Base-by-base conservation (phyloP, 2,797 vertebrate species). In the Macropodus opercularis region DNA sequence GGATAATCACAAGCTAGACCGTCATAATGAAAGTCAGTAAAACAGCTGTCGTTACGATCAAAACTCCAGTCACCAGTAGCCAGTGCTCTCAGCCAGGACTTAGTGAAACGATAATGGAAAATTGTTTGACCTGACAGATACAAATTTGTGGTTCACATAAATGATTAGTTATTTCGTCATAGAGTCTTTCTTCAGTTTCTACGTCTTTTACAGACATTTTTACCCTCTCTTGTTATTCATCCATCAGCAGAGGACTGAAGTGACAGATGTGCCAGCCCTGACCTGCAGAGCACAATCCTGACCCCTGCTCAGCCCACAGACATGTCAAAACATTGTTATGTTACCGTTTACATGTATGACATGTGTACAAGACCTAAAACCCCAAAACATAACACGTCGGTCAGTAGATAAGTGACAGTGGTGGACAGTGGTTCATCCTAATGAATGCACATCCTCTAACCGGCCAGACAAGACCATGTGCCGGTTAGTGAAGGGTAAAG, bases 261-360 rank as follows among this genome's bases (percentile, higher is more conserved):
- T 47, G 71, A 76, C 84, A 86, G 84, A 82, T 86, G 79, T 76
- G 66, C 49, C 58, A 50, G 67, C 12, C 35, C 49, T 75, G 73
- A 84, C 60, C 76, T 69, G 57, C 58, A 36, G 64, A 79, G 76
- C 71, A 63, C 61, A 74, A 72, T 70, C 58, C 63, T 64, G 66
- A 80, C 66, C 78, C 43, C 54, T 38, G 65, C 47, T 77, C 17
- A 22, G 60, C 59, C 44, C 65, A 63, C 59, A 76, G 66, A 1
- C 59, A 68, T 50, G 51, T 67, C 64, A 72, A 57, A 54, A 62
- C 75, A 44, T 55, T 6, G 23, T 64, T 59, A 67, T 44, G 61
- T 68, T 64, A 63, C n/a, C 49, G 53, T 62, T 39, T 51, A 43
- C 55, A 55, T 44, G 31, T 65, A 41, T n/a, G n/a, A n/a, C n/a